Evolutionary conservation across 2,113 vertebrate species (phyloP).

Genomic region (Urocolius indicus): DNA sequence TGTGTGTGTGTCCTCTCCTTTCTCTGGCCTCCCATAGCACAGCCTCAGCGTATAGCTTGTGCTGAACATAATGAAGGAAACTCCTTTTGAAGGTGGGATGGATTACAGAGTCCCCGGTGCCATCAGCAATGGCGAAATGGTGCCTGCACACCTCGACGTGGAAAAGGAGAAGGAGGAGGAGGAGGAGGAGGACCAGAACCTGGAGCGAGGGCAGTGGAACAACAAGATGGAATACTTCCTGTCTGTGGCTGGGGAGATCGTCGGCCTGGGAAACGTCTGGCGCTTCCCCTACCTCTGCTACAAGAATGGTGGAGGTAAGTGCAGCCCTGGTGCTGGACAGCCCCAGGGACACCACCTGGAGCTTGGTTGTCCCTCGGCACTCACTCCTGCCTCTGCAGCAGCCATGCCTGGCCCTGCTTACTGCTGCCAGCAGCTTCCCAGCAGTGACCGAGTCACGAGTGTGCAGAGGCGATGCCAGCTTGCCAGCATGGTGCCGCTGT

Average conservation of each 20-base stretch:
- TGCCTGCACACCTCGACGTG: slow-evolving; percentile 36
- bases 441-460: neutral
- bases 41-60: neutral
- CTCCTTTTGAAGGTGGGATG: slow-evolving; percentile 78
- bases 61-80: neutral
- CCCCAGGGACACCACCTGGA: neutral
- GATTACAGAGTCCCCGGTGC: slow-evolving; percentile 73
- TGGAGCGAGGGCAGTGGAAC: slow-evolving; percentile 90
- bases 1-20: neutral
- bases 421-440: neutral
- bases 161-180: slow-evolving; percentile 78
- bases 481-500: accelerated
- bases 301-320: slow-evolving; percentile 94
- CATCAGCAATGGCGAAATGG: slow-evolving; percentile 77
- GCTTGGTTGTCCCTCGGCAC: accelerated
- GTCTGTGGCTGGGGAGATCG: slow-evolving; percentile 91
- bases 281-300: slow-evolving; percentile 96
- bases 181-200: slow-evolving; percentile 8
- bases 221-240: slow-evolving; percentile 92
- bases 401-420: accelerated
- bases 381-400: neutral
- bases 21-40: neutral
- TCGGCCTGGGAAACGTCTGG: slow-evolving; percentile 94
- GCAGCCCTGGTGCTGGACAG: neutral
- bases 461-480: neutral